Conservation (phyloP, 2,797 vertebrate species). For the Lemur catta region DNA sequence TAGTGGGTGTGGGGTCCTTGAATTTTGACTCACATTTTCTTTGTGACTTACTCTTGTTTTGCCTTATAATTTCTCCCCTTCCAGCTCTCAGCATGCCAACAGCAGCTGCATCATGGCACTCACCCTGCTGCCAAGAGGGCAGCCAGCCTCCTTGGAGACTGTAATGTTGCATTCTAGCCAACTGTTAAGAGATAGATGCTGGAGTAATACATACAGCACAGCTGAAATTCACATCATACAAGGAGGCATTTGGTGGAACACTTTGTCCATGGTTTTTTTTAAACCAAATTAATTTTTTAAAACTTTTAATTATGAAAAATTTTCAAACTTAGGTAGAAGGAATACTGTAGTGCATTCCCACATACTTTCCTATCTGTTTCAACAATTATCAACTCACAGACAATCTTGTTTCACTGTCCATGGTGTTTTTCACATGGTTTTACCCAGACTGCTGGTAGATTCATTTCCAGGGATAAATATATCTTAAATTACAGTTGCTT, state of each 20-base stretch:
- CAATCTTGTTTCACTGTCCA: background rate
- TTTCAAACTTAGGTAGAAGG: background rate
- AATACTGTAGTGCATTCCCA: background rate
- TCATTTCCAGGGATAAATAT: background rate
- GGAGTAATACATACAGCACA: background rate
- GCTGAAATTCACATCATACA: slow-evolving; percentile 25
- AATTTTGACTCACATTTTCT: slow-evolving; percentile 68
- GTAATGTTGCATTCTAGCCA: slow-evolving; percentile 46
- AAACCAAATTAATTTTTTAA: background rate
- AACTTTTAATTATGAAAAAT: slow-evolving; percentile 15
- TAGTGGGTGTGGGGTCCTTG: slow-evolving; percentile 50
- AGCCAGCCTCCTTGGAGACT: slow-evolving; percentile 67
- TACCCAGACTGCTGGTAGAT: background rate
- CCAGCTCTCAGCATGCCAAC: slow-evolving; percentile 69
- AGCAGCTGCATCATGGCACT: slow-evolving; percentile 75
- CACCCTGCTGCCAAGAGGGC: slow-evolving; percentile 71
- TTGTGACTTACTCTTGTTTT: slow-evolving; percentile 60
- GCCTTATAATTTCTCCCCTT: slow-evolving; percentile 56
- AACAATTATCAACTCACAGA: background rate
- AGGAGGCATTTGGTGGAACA: background rate
- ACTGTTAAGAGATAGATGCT: slow-evolving; percentile 39
- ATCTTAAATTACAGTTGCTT: background rate
- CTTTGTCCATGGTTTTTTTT: background rate
- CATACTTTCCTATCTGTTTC: background rate
- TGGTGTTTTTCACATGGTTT: background rate